Base-by-base conservation (phyloP, 1,140 invertebrate genomes). In the Rhagoletis zephyria region DNA sequence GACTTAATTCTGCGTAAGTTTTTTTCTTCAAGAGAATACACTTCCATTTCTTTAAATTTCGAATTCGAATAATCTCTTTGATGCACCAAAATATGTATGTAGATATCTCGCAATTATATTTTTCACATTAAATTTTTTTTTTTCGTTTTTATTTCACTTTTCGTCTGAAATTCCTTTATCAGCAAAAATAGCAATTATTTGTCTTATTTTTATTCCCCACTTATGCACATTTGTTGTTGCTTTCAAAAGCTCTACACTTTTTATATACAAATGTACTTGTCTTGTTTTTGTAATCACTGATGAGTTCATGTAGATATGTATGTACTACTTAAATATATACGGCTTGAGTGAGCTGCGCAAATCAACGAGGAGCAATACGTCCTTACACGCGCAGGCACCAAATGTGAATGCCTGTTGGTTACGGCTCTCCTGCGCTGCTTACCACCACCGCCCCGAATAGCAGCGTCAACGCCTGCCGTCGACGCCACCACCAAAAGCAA, bases 391-490 rank as follows among this genome's bases (percentile, higher is more conserved):
- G 48, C 74, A 81, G n/a, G 4, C 48, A 81, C n/a, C 74, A 56
- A 81, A 59, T 56, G 48, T 81, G 74, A 81, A 81, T 81, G 74
- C 74, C 74, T 81, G 74, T 56, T 81, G 74, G 48, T 56, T 48
- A 12, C 51, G 48, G 2, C 19, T 81, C 48, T 81, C 74, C 74
- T 81, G 74, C 48, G 74, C 74, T 81, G 74, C 74, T 81, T 30
- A 81, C 74, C 74, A 81, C 16, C 48, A 81, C 74, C 74, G 19
- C 30, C 30, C 30, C 48, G 16, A 81, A 51, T n/a, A 77, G 42
- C 70, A 77, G 45, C 67, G 42, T 19, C 48, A 56, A 7, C n/a
- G 74, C 5, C 74, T 56, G 74, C 48, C 48, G 6, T 19, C 48
- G 48, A 12, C 48, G 16, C 9, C 74, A 14, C 4, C 40, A 42